Percentiles rank a stretch among this genome's conserved stretches.
These are phyloP conservation scores for Meliscaeva auricollis DNA, from an alignment of 2,888 invertebrate genomes.

Conservation along the genomic window DNA sequence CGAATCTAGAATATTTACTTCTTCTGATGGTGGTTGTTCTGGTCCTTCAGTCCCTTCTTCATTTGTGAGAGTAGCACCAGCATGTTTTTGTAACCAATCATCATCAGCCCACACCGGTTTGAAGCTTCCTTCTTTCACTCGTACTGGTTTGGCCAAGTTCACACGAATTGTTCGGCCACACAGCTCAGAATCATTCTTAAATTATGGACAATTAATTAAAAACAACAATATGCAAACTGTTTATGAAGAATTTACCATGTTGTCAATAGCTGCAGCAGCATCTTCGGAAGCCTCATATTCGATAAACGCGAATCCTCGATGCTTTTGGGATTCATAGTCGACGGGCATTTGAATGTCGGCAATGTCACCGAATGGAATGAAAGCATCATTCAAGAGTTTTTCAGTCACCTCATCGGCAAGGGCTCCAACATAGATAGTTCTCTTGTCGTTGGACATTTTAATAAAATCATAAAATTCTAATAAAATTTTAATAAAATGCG, in stretches of 20 bases:
- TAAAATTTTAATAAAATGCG: not conserved
- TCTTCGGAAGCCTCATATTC: slow-evolving; percentile 99
- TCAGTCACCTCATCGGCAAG: slow-evolving; percentile 98
- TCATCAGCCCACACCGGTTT: slow-evolving; percentile 99
- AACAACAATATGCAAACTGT: not conserved
- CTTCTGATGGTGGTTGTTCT: slow-evolving; percentile 65
- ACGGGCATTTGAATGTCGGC: slow-evolving; percentile 98
- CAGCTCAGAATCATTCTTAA: slow-evolving; percentile 97
- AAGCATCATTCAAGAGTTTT: slow-evolving; percentile 97
- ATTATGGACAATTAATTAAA: not conserved
- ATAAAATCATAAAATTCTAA: not conserved
- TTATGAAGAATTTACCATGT: slow-evolving; percentile 91
- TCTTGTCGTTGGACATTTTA: slow-evolving; percentile 88
- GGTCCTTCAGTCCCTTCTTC: slow-evolving; percentile 82
- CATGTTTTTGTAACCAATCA: slow-evolving; percentile 98
- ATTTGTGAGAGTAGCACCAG: slow-evolving; percentile 92
- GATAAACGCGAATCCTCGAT: slow-evolving; percentile 99
- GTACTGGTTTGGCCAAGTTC: slow-evolving; percentile 98
- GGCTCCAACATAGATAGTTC: slow-evolving; percentile 94
- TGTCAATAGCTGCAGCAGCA: slow-evolving; percentile 99
- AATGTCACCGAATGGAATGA: slow-evolving; percentile 99
- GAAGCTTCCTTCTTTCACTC: slow-evolving; percentile 97
- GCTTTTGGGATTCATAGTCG: slow-evolving; percentile 98
- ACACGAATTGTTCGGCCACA: slow-evolving; percentile 98
- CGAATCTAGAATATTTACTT: slow-evolving; percentile 36